Conservation (phyloP, 2,113 vertebrate genomes). For the Amblyornis subalaris region DNA sequence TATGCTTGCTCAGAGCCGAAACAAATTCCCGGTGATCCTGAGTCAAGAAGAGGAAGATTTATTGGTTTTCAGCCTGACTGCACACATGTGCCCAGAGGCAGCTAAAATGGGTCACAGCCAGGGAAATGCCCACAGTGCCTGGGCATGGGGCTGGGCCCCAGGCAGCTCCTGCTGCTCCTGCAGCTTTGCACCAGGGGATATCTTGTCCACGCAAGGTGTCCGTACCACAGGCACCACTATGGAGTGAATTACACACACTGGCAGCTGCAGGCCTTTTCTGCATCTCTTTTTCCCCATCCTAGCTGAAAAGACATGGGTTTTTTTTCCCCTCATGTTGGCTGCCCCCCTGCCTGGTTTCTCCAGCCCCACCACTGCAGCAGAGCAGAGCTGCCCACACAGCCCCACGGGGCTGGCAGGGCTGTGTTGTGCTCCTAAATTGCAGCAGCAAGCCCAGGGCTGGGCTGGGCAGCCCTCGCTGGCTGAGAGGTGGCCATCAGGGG, state of each 20-base stretch:
- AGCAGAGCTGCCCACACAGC: not conserved
- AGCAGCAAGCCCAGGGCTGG: not conserved
- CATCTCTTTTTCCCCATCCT: not conserved
- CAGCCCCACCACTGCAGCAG: not conserved
- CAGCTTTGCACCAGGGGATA: fast-evolving
- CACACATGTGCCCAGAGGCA: not conserved
- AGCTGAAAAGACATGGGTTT: fast-evolving
- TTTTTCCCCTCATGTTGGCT: not conserved
- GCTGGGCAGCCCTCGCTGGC: not conserved
- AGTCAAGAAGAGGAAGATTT: not conserved
- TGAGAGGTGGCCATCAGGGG: fast-evolving
- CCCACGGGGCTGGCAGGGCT: fast-evolving
- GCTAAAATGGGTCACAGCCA: not conserved
- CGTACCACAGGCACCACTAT: not conserved
- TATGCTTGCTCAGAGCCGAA: not conserved
- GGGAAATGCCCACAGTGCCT: fast-evolving
- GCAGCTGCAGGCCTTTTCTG: not conserved
- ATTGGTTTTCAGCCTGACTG: not conserved
- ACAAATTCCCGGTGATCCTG: not conserved
- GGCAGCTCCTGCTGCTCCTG: not conserved
- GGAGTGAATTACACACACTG: not conserved
- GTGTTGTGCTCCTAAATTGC: not conserved
- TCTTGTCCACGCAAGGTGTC: fast-evolving
- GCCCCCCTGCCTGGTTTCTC: not conserved
- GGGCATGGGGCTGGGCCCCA: not conserved